Conservation (phyloP, 1,140 invertebrate species). For the Magallana gigas region DNA sequence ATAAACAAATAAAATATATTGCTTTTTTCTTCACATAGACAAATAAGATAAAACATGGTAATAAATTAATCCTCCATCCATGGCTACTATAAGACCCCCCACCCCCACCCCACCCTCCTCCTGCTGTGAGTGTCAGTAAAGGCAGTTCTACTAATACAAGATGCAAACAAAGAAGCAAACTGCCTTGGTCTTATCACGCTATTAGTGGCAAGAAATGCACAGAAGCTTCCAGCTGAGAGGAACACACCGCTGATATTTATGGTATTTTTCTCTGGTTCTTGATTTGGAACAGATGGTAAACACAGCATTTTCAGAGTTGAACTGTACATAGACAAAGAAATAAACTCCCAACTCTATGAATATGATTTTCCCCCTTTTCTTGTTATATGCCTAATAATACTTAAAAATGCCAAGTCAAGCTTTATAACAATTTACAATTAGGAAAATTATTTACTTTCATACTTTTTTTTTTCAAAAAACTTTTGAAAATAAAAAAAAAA, state of each 20-base stretch:
- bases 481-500: too few relatives aligned
- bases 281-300: conserved; percentile 49
- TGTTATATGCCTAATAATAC: background rate
- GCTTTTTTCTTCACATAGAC: too few relatives aligned
- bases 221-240: conserved; percentile 35
- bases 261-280: conserved; percentile 38
- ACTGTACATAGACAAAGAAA: background rate
- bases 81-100: too few relatives aligned
- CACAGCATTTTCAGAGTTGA: conserved; percentile 15
- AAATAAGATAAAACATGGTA: too few relatives aligned
- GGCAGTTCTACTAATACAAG: background rate
- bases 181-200: conserved; percentile 38
- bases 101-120: background rate
- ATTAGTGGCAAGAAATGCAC: conserved; percentile 42
- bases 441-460: too few relatives aligned
- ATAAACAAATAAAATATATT: too few relatives aligned
- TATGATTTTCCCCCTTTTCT: background rate
- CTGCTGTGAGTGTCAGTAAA: background rate
- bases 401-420: too few relatives aligned
- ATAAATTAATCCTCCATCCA: too few relatives aligned
- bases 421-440: too few relatives aligned
- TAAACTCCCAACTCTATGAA: background rate
- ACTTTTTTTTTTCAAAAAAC: too few relatives aligned
- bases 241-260: conserved; percentile 40
- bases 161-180: background rate